phyloP scores from a whole-genome alignment of 2,797 vertebrate species.

The Catostomus latipinnis region DNA sequence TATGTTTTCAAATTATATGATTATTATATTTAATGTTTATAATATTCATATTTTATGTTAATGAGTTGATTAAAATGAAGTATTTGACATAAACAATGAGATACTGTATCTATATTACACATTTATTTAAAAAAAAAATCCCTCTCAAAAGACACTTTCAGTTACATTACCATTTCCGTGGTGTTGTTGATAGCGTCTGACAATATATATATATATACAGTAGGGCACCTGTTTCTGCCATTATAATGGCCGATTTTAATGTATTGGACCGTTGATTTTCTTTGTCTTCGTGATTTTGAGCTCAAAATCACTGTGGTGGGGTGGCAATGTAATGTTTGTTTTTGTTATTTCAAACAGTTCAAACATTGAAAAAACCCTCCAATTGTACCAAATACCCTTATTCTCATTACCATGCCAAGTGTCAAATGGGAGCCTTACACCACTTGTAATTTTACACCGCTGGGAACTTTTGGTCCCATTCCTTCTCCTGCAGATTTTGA shows the following conservation, averaged over 20 bases:
- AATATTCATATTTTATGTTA: no score
- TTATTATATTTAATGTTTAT: no score
- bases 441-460: neutral
- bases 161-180: neutral
- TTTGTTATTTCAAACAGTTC: neutral
- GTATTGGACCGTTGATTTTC: neutral
- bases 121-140: no score
- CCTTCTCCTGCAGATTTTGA: neutral
- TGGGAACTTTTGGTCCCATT: no score
- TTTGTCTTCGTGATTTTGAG: no score
- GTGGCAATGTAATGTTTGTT: neutral
- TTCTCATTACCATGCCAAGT: neutral
- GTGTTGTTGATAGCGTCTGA: neutral
- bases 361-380: neutral
- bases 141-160: no score
- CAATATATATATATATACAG: neutral
- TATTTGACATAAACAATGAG: no score
- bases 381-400: neutral
- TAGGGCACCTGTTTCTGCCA: no score
- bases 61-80: no score
- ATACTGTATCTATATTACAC: no score
- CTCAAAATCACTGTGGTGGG: no score
- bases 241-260: slow-evolving; percentile 1
- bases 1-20: no score
- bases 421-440: neutral